Evolutionary conservation across 2,113 vertebrate genomes (phyloP), one percentile per base, ranked within the genome.

Genomic region (Psilopsiagon aurifrons): DNA sequence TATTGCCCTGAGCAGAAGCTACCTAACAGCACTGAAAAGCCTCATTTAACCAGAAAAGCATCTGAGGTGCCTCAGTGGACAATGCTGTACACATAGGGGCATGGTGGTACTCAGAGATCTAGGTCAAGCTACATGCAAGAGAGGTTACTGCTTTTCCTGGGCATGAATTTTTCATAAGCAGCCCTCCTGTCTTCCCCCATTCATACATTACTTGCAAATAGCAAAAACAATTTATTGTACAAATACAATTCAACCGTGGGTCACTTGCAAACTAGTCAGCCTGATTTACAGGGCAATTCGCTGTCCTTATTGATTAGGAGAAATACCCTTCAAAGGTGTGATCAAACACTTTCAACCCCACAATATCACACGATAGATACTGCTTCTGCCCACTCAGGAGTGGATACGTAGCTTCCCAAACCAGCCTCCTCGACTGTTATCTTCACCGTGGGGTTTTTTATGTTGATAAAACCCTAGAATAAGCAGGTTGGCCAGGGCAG

Each of bases 281-380:
- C 86, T 96, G 96, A 96, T 96, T 96, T 96, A 96, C 66, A 89
- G 88, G 76, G 92, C 88, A 89, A 89, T 96, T 94, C 6, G 3
- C 49, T 92, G 84, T 74, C 83, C 69, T 1, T 87, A 94, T 94
- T 83, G 96, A 97, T 96, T 63, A 76, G 3, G 7, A 75, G 86
- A 83, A 92, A 82, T 88, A 81, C 82, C 63, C 57, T 51, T 0
- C 71, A 73, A 88, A 96, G 41, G 80, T 62, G 44, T 83, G 90
- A 93, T 78, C 77, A 94, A 91, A 86, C 43, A 64, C 52, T 87
- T 82, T 17, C 83, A 75, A 59, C 46, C 39, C 2, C 68, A 8
- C 7, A 54, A 2, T 16, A 47, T 25, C 29, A 44, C 0, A 0
- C 55, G 60, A 25, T 83, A 49, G 60, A 25, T 83, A 49, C 6